Base-by-base conservation (phyloP, 2,888 invertebrate species). In the Timema cristinae region DNA sequence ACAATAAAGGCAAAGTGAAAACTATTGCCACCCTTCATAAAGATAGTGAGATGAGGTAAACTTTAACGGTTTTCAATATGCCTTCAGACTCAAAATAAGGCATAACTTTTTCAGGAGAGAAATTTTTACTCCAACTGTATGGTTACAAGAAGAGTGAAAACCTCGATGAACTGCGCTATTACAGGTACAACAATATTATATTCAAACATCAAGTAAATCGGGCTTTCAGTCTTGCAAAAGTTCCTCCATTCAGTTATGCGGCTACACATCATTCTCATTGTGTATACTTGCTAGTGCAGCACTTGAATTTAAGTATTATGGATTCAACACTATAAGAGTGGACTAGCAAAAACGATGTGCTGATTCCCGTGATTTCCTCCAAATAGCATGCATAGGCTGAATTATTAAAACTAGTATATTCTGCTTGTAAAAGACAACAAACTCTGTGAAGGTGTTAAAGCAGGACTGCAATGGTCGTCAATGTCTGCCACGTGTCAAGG, bases 111-210 rank as follows among this genome's bases (percentile, higher is more conserved):
- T 13, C 9, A 59, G 59, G 13, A 59, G 59, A 59, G 59, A 59
- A 59, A 5, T 59, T 59, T 59, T 59, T 59, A 59, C 15, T 59
- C 15, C 13, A 13, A 16, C 10, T 59, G 9, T 59, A n/a, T n/a
- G 59, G n/a, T 59, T n/a, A 8, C 15, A 7, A 1, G 15, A 59
- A 8, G n/a, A 59, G 59, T 59, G 59, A 59, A 59, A 59, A 13
- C n/a, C 15, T 59, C 9, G 59, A 59, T 59, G 59, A 59, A n/a
- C 59, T 59, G 59, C 8, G 59, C n/a, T 59, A 59, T n/a, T 59
- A 59, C 13, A n/a, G 13, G 15, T 59, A 59, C 32, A 59, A 59
- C 13, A 59, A 59, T 11, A 32, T 4, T 59, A 59, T 59, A n/a
- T 59, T 32, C 59, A 59, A 59, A 59, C 59, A 7, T 6, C 15